These are phyloP conservation scores for Pseudotriccus pelzelni DNA, from an alignment of 2,797 vertebrate species.

Conservation along the genomic window DNA sequence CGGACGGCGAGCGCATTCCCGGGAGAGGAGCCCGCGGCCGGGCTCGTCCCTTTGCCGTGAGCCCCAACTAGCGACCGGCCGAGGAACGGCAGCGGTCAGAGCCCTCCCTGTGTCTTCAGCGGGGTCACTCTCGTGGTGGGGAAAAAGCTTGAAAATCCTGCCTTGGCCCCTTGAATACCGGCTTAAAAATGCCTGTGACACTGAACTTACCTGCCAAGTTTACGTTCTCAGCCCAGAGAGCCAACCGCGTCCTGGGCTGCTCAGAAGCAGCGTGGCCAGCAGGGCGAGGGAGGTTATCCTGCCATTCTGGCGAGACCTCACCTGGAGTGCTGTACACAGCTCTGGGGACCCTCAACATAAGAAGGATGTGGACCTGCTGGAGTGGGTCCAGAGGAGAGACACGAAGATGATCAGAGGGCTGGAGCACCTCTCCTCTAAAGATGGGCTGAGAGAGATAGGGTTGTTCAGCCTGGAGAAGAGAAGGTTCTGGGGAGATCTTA, in stretches of 20 bases:
- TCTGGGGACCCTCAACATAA: rapidly evolving
- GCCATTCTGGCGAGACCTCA: not conserved
- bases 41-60: constrained; percentile 38
- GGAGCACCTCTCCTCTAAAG: not conserved
- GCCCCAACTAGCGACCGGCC: constrained; percentile 71
- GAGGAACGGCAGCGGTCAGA: not conserved
- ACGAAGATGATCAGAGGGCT: not conserved
- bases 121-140: rapidly evolving
- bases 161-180: not conserved
- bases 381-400: not conserved
- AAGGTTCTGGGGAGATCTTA: not conserved
- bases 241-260: not conserved
- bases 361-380: not conserved
- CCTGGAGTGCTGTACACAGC: not conserved
- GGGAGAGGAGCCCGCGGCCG: not conserved
- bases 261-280: rapidly evolving
- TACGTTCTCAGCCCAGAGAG: not conserved
- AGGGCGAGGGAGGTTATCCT: not conserved
- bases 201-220: rapidly evolving
- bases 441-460: not conserved
- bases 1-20: not conserved
- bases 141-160: not conserved
- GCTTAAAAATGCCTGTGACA: rapidly evolving
- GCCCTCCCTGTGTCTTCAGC: rapidly evolving
- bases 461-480: not conserved